Evolutionary conservation across 2,113 vertebrate genomes (phyloP), one percentile per base, ranked within the genome.

Genomic region (Puma concolor): DNA sequence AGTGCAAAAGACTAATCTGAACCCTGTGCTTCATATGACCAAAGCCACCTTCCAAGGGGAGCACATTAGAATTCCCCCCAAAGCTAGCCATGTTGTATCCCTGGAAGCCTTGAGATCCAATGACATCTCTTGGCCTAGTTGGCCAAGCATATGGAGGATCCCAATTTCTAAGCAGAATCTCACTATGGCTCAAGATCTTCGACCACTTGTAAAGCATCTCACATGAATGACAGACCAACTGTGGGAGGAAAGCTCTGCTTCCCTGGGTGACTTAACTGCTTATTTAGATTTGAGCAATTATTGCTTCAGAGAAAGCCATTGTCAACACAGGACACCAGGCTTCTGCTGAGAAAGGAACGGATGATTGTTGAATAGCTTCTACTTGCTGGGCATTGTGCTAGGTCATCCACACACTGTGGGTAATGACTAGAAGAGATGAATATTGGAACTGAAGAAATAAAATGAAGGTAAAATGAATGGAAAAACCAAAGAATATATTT

Each of bases 401-500:
- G 25, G 41, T 88, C 31, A 14, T 4, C n/a, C 64, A 41, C 2
- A 1, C 14, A 25, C 29, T 82, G 29, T 91, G 72, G 50, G 25
- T 36, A 69, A 60, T 12, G 16, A 84, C 71, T 87, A 38, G 41
- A 77, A 94, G 92, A 69, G 44, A 79, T 50, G 27, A 94, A 64
- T 77, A 64, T 48, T 84, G 17, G 66, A 93, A 94, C 12, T 69
- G 29, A 92, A 12, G 85, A 91, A 95, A 91, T 52, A 80, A 94
- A 95, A 95, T 41, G 54, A 92, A 84, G 31, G 19, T 27, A 63
- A 86, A 89, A 38, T 71, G 69, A 86, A 60, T 17, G 4, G n/a
- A 79, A 92, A n/a, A 92, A 87, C 12, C 27, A 63, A 94, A 92
- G 50, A n/a, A 52, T 17, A 21, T 79, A 48, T 81, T 71, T 94